Conservation (phyloP, 2,113 vertebrate species). For the Trichomycterus rosablanca region DNA sequence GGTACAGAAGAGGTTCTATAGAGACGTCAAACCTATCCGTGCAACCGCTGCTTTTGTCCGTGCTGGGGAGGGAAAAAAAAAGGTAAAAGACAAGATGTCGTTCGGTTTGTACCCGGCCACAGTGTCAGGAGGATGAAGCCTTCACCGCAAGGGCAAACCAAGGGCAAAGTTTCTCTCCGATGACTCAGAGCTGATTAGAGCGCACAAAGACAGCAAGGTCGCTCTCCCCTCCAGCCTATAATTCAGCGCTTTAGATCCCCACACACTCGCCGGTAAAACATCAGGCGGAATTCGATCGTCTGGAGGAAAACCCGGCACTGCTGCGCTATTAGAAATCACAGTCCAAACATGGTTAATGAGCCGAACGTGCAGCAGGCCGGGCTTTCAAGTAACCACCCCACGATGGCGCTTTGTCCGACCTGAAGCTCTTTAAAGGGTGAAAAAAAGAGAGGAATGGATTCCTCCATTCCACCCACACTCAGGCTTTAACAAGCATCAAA, state of each 20-base stretch:
- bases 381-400: slow-evolving; percentile 21
- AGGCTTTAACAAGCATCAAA: too few species aligned
- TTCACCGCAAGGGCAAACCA: slow-evolving; percentile 58
- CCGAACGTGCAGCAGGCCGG: slow-evolving; percentile 5
- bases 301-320: slow-evolving; percentile 7
- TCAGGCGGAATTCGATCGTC: slow-evolving; percentile 46
- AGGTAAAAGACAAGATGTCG: slow-evolving; percentile 49
- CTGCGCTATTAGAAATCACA: slow-evolving; percentile 19
- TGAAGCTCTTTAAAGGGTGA: slow-evolving; percentile 6
- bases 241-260: slow-evolving; percentile 43
- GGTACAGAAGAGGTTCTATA: slow-evolving; percentile 65
- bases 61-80: background rate
- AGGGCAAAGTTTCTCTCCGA: slow-evolving; percentile 50
- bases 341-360: slow-evolving; percentile 32
- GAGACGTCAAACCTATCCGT: slow-evolving; percentile 65
- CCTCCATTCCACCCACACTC: slow-evolving; percentile 2
- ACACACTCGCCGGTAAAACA: slow-evolving; percentile 52
- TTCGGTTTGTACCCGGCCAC: slow-evolving; percentile 35
- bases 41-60: slow-evolving; percentile 58
- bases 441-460: background rate
- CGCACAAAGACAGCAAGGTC: slow-evolving; percentile 50
- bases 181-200: slow-evolving; percentile 43
- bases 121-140: slow-evolving; percentile 46
- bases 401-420: background rate
- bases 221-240: slow-evolving; percentile 45